Conservation (phyloP, 2,113 vertebrate genomes). For the Solenodon paradoxus region DNA sequence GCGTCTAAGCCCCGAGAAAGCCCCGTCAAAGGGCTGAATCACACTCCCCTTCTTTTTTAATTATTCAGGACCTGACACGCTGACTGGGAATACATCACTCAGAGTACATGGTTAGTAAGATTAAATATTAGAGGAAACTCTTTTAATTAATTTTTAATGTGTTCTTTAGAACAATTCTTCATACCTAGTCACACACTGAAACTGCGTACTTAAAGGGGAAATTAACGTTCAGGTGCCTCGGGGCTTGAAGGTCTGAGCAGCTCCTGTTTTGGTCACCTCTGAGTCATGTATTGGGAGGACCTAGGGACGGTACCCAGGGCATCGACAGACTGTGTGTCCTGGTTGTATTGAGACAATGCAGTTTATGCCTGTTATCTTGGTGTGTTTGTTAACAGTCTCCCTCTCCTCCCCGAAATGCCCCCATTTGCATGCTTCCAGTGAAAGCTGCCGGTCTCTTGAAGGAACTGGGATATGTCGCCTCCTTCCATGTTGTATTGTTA, state of each 20-base stretch:
- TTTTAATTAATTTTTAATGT: conserved; percentile 64
- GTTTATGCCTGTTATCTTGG: neutral
- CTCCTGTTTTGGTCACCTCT: neutral
- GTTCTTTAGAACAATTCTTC: conserved; percentile 60
- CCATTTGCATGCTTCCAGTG: neutral
- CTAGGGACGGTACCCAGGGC: neutral
- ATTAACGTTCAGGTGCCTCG: conserved; percentile 29
- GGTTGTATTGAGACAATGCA: neutral
- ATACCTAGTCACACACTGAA: conserved; percentile 40
- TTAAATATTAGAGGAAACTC: conserved; percentile 70
- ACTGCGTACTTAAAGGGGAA: conserved; percentile 49
- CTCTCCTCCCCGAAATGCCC: neutral
- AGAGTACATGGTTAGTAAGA: conserved; percentile 55
- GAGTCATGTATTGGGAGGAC: neutral
- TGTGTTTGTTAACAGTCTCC: neutral
- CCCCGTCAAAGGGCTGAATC: neutral
- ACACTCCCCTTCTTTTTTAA: conserved; percentile 20
- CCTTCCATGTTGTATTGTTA: neutral
- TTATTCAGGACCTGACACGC: conserved; percentile 55
- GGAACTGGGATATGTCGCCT: rapidly evolving
- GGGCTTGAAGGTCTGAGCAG: neutral
- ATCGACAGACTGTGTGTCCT: neutral
- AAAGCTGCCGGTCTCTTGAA: neutral
- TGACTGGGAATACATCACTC: conserved; percentile 53
- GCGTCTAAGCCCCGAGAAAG: neutral